Evolutionary conservation across 1,140 invertebrate genomes (phyloP).

Genomic region (Zaprionus ghesquierei): DNA sequence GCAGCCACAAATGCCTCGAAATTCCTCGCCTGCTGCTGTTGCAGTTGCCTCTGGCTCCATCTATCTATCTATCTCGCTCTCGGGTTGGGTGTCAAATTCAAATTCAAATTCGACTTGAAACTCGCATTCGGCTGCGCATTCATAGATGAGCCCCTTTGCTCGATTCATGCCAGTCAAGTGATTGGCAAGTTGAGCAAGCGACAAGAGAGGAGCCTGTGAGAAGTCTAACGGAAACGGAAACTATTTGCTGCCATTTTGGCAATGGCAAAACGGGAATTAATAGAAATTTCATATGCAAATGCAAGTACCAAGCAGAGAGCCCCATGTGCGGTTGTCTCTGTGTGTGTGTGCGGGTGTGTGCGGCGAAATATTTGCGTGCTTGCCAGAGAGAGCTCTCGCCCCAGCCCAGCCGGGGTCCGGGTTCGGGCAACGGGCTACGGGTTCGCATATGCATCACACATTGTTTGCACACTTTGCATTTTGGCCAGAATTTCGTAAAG

Average conservation of each 20-base stretch:
- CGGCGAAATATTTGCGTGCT: conserved; percentile 46
- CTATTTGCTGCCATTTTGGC: conserved; percentile 74
- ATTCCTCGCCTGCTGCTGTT: conserved; percentile 50
- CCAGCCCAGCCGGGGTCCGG: conserved; percentile 25
- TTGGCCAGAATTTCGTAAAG: conserved; percentile 70
- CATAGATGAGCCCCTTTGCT: conserved; percentile 28
- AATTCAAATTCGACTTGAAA: conserved; percentile 34
- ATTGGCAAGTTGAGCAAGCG: conserved; percentile 38
- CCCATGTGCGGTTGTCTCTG: conserved; percentile 15
- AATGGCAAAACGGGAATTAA: conserved; percentile 55
- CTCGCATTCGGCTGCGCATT: conserved; percentile 15
- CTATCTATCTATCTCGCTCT: not conserved
- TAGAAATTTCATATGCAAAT: conserved; percentile 75
- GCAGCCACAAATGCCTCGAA: conserved; percentile 31
- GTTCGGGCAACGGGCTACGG: conserved; percentile 21
- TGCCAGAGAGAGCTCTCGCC: conserved; percentile 26
- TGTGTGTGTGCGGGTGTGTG: conserved; percentile 18
- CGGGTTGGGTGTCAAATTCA: conserved; percentile 31
- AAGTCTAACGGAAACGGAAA: conserved; percentile 58
- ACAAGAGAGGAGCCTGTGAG: not conserved
- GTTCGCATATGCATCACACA: conserved; percentile 67
- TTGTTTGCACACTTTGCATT: conserved; percentile 81
- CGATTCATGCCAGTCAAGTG: conserved; percentile 39
- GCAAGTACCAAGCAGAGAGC: conserved; percentile 34
- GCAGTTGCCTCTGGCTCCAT: conserved; percentile 4